These are phyloP conservation scores for Pavo muticus DNA, from an alignment of 2,113 vertebrate genomes.

Conservation along the genomic window DNA sequence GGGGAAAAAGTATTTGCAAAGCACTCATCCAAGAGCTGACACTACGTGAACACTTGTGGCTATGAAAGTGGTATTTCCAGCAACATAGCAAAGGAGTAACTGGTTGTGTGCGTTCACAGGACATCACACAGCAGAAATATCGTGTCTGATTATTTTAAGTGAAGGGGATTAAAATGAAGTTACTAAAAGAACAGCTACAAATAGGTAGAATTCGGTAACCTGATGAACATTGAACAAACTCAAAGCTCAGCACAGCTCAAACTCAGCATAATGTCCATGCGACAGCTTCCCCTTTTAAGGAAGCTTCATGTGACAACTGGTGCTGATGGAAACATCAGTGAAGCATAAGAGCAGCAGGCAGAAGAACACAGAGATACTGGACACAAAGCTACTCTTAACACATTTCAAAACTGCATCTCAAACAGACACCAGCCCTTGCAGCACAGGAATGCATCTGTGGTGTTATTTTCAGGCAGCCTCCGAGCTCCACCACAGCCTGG, in stretches of 20 bases:
- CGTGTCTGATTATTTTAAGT: neutral
- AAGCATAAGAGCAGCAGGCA: neutral
- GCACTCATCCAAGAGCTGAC: neutral
- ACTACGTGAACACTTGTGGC: neutral
- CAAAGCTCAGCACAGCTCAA: neutral
- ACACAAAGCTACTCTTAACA: neutral
- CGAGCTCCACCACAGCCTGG: neutral
- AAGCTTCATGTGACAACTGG: neutral
- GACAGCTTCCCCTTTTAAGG: neutral
- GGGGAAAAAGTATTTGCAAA: neutral
- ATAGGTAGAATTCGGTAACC: neutral
- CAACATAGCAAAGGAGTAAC: neutral
- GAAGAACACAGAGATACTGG: neutral
- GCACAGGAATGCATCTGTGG: neutral
- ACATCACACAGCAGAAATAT: constrained; percentile 9
- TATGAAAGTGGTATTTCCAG: constrained; percentile 29
- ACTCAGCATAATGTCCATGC: neutral
- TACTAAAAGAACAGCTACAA: neutral
- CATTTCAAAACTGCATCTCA: neutral
- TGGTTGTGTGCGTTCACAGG: neutral
- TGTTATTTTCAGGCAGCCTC: neutral
- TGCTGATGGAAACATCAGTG: neutral
- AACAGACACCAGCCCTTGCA: neutral
- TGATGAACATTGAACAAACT: neutral
- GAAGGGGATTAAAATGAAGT: constrained; percentile 17